Base-by-base conservation (phyloP, 92 coral and sea anemone genomes). In the Anthopleura xanthogrammica region DNA sequence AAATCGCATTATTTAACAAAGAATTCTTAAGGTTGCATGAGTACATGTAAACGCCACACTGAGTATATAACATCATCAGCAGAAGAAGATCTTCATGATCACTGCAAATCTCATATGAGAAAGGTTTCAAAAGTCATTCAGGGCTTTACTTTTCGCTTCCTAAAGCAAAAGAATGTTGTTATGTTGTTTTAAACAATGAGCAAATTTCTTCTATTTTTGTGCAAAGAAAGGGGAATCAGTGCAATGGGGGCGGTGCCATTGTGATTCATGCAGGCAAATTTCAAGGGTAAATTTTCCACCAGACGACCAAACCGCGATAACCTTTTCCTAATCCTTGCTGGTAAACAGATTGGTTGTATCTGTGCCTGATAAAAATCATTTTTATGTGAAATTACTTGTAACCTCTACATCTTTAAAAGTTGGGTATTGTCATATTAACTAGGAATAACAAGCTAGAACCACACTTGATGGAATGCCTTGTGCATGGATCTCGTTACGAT, bases 251-350 rank as follows among this genome's bases (percentile, higher is more conserved):
- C 74, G 74, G 74, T 36, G 74, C 74, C 74, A 36, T 22, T 22
- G 36, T 43, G 50, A 46, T 46, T 68, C 12, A 23, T 62, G 11
- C 70, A 2, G 3, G 36, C 19, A 20, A 62, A 62, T 68, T 36
- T 23, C 74, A 23, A 13, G 13, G 42, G 17, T 29, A 16, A 68
- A 36, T 36, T 68, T 29, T 68, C 3, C 42, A 42, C 74, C 74
- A 68, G 74, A 68, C 74, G 16, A 68, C 42, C 46, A 29, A 16
- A 8, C 17, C 17, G 74, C 74, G 74, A 68, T 68, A 68, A 68
- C 74, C 74, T 68, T 68, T 68, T 11, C 41, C 19, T 68, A 68
- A 68, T 68, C 74, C 74, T 68, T 68, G 14, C 74, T 68, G 43
- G 74, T 68, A 29, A 68, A 68, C 42, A 36, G 74, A 68, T 68